These are phyloP conservation scores for Morinoia aosen DNA, from an alignment of 2,888 invertebrate genomes.

Conservation along the genomic window DNA sequence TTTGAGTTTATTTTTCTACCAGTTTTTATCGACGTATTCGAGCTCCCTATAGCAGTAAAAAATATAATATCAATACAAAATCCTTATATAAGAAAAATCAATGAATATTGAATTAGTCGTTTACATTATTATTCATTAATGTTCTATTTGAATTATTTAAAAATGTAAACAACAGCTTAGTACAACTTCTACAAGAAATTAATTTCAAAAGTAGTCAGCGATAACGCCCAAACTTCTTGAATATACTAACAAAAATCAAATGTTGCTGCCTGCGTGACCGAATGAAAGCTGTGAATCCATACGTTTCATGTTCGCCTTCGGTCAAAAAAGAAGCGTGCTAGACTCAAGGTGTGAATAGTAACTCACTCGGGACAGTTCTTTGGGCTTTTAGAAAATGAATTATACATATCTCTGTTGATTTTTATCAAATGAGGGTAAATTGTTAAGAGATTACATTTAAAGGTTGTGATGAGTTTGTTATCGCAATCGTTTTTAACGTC, in stretches of 20 bases:
- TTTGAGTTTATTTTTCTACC: background rate
- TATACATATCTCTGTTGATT: background rate
- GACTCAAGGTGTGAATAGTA: background rate
- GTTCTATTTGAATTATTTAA: background rate
- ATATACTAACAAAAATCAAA: background rate
- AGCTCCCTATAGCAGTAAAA: no score
- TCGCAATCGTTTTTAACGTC: background rate
- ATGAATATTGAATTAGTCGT: background rate
- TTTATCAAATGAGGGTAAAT: background rate
- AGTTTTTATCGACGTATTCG: no score
- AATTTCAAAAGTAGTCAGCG: background rate
- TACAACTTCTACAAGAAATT: background rate
- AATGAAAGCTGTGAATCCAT: background rate
- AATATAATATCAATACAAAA: no score
- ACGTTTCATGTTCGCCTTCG: background rate
- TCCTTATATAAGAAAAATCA: no score
- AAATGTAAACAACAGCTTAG: background rate
- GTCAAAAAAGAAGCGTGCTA: background rate
- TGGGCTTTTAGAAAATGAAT: no score
- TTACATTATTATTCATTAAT: background rate
- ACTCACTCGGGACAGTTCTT: background rate
- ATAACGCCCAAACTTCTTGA: background rate
- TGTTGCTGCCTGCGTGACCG: background rate
- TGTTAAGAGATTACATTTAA: background rate
- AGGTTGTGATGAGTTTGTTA: background rate